Base-by-base conservation (phyloP, 2,888 invertebrate species). In the Liopterus haemorrhoidalis region DNA sequence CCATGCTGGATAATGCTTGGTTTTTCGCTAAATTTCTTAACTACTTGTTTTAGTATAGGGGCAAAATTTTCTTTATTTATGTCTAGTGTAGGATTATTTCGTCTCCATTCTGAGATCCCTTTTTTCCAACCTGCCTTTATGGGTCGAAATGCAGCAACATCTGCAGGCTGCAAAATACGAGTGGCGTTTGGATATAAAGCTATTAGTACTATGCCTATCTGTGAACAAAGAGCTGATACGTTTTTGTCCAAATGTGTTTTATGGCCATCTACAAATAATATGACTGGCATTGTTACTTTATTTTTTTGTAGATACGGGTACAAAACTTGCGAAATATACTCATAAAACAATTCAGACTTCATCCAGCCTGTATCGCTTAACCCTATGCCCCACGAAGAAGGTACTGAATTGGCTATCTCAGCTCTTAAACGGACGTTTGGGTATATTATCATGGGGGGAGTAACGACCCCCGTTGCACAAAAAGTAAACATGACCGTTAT, bases 311-410 rank as follows among this genome's bases (percentile, higher is more conserved):
- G 46, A 44, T 54, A 50, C 4, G 61, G 60, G 52, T 62, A 46
- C 11, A 62, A 50, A 5, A 61, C 53, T 48, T 59, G 62, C 16
- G 56, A 52, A 16, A 66, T 60, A 42, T 66, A 69, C 38, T 66
- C 63, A 45, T 56, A 59, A 50, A 69, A 68, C 6, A 64, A 19
- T 27, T 65, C 64, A 1, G 59, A 36, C 16, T 60, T 65, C 67
- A 67, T 69, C 66, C 66, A 67, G 3, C 67, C 67, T 40, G 56
- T 62, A 6, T 66, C 64, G 21, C 59, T 61, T 5, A 55, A 42
- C 1, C 64, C 66, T 11, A 66, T 54, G 2, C 65, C 63, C 66
- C 65, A 67, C 19, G 59, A 53, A 43, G 54, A 46, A n/a, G 64
- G 63, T 41, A 66, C 53, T 16, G 52, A 54, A 20, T 54, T 49